Conservation (phyloP, 2,888 invertebrate genomes). For the Lordiphosa andalusiaca region DNA sequence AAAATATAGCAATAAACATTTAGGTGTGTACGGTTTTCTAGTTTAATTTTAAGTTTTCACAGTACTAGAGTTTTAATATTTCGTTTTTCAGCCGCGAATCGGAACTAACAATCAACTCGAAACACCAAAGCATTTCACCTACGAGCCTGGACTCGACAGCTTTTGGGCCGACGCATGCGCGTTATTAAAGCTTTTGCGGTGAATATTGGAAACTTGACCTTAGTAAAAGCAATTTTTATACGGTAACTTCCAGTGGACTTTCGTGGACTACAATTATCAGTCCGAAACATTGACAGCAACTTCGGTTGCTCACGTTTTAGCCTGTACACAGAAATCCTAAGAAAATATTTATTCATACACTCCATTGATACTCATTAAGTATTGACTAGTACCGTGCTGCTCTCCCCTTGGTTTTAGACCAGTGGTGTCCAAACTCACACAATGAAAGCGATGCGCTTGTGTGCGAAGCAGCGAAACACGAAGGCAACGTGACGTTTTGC, state of each 20-base stretch:
- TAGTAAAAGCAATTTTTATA: slow-evolving; percentile 26
- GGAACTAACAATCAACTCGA: slow-evolving; percentile 42
- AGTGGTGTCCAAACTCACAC: no score
- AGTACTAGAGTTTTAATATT: slow-evolving; percentile 34
- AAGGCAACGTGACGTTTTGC: no score
- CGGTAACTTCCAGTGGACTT: slow-evolving; percentile 5
- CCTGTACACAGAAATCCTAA: no score
- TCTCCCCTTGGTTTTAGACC: no score
- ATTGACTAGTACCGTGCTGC: no score
- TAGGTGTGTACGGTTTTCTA: slow-evolving; percentile 6
- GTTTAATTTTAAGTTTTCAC: slow-evolving; percentile 12
- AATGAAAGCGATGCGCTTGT: no score
- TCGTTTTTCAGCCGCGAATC: slow-evolving; percentile 46
- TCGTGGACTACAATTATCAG: slow-evolving; percentile 7
- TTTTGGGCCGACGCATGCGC: slow-evolving; percentile 55
- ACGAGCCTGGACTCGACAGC: slow-evolving; percentile 44
- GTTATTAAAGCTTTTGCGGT: slow-evolving; percentile 40
- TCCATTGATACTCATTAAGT: no score
- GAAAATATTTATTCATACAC: no score
- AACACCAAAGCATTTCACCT: slow-evolving; percentile 49
- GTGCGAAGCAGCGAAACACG: no score
- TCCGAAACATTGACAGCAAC: neutral
- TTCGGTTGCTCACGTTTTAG: no score
- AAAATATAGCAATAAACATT: slow-evolving; percentile 1
- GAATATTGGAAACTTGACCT: slow-evolving; percentile 57